Evolutionary conservation across 2,797 vertebrate species (phyloP).

Genomic region (Hafferia zeledoni): DNA sequence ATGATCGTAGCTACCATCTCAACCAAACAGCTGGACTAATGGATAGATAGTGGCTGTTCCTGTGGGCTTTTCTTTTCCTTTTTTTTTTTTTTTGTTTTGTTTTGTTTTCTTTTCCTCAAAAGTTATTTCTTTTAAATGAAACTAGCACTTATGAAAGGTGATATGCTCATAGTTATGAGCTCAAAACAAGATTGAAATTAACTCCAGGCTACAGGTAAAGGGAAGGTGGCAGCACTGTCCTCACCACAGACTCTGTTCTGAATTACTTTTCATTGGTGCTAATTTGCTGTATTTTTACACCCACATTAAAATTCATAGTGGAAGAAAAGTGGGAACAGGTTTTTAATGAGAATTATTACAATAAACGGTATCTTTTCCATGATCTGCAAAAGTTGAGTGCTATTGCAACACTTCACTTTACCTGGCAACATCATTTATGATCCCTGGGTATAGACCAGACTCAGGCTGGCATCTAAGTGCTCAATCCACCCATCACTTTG

Average conservation of each 20-base stretch:
- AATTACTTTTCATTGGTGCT: not conserved
- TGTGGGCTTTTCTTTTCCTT: too few relatives aligned
- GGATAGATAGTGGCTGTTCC: not conserved
- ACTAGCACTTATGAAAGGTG: not conserved
- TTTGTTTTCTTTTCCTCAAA: not conserved
- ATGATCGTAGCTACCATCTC: not conserved
- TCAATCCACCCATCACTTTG: not conserved
- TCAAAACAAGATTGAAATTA: not conserved
- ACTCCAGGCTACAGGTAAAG: not conserved
- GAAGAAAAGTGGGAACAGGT: not conserved
- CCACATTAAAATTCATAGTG: not conserved
- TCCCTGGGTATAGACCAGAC: not conserved
- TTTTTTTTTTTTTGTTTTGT: too few relatives aligned
- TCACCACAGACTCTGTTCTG: not conserved
- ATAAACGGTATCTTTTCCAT: not conserved
- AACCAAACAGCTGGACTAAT: not conserved
- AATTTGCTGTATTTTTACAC: not conserved
- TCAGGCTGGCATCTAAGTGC: not conserved
- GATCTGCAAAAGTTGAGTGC: not conserved
- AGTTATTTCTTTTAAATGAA: not conserved
- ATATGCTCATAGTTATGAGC: not conserved
- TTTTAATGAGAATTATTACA: not conserved
- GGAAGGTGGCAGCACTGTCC: not conserved
- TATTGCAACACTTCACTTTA: not conserved
- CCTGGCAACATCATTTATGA: not conserved